These are phyloP conservation scores for Atethmia centrago DNA, from an alignment of 2,888 invertebrate genomes.

Conservation along the genomic window DNA sequence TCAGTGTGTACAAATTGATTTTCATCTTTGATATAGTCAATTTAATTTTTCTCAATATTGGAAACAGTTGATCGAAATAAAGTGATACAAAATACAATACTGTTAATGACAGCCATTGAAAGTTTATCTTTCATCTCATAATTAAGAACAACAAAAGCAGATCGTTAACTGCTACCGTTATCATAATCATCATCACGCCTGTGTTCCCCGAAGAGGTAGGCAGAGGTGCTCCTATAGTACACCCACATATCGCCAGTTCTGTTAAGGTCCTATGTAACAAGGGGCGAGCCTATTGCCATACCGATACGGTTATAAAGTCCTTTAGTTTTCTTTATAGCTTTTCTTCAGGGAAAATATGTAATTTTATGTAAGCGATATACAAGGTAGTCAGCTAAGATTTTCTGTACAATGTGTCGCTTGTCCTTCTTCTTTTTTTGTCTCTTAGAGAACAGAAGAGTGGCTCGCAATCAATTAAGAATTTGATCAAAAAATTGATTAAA, in stretches of 20 bases:
- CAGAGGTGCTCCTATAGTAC: no score
- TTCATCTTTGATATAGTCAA: conserved; percentile 32
- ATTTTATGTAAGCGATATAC: no score
- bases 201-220: no score
- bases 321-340: background rate
- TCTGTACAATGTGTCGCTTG: background rate
- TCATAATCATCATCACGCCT: no score
- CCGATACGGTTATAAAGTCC: no score
- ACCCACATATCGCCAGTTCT: no score
- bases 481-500: background rate
- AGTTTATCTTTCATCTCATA: background rate
- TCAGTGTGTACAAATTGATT: conserved; percentile 25
- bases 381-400: background rate
- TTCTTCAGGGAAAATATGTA: no score
- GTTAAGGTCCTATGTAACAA: no score
- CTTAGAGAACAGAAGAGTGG: background rate
- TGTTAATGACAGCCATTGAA: conserved; percentile 3
- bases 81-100: background rate
- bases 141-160: background rate
- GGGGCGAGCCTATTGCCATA: no score
- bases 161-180: background rate
- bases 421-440: background rate
- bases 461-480: background rate
- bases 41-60: conserved; percentile 16
- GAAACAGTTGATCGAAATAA: conserved; percentile 3